A percentile compares a stretch with the other conserved stretches of the same genome.
Evolutionary conservation across 2,888 invertebrate genomes (phyloP).

Genomic region (Julus scandinavius): DNA sequence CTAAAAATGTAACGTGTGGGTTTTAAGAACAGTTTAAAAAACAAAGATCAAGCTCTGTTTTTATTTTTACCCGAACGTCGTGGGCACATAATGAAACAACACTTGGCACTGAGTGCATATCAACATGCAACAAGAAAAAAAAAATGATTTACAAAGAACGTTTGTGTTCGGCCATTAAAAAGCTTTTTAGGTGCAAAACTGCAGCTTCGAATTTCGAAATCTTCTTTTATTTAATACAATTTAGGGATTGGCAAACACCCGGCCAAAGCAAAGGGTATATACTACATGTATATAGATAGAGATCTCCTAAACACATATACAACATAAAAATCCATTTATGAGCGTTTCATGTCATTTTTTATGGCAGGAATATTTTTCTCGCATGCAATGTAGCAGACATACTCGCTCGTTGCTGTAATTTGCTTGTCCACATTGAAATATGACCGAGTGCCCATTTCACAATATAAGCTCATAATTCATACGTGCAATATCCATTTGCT

Average conservation of each 20-base stretch:
- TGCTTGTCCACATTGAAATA: constrained; percentile 42
- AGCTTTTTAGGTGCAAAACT: not conserved
- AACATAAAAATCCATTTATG: constrained; percentile 42
- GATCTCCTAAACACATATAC: constrained; percentile 29
- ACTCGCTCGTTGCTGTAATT: constrained; percentile 12
- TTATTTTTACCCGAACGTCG: not conserved
- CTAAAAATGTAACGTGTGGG: too few species aligned
- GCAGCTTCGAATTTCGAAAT: not conserved
- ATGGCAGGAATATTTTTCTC: not conserved
- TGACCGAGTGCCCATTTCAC: constrained; percentile 30
- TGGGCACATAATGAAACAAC: not conserved
- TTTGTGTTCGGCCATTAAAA: not conserved
- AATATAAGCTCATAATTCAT: constrained; percentile 42
- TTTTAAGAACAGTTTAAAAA: too few species aligned
- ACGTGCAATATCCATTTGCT: constrained; percentile 35
- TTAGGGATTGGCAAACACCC: not conserved
- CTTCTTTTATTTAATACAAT: not conserved
- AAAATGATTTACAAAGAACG: not conserved
- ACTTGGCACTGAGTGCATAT: not conserved
- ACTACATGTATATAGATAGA: not conserved
- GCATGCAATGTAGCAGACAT: constrained; percentile 5
- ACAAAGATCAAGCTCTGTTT: too few species aligned
- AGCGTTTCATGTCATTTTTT: constrained; percentile 42
- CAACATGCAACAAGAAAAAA: not conserved
- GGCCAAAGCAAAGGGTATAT: not conserved